Base-by-base conservation (phyloP, 2,888 invertebrate species). In the Phortica okadai region DNA sequence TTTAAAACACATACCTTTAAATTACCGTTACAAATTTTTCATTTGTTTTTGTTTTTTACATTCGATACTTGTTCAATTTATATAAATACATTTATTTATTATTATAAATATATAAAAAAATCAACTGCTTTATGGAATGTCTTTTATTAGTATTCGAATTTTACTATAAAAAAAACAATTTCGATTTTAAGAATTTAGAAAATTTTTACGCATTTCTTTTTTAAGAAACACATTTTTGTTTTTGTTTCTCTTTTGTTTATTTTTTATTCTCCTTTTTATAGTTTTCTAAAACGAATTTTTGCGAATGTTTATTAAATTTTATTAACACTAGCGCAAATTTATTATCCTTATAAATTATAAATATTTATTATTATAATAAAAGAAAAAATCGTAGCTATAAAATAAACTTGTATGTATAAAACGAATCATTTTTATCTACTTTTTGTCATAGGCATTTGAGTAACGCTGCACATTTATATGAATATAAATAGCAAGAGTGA, bases 41-140 rank as follows among this genome's bases (percentile, higher is more conserved):
- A 14, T 14, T 64, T 21, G 11, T 64, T 64, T 3, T 64, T 64
- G 10, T 14, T 64, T 64, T 4, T 59, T 59, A 59, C 21, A 16
- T 33, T 33, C 33, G 33, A 33, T 33, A 33, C 4, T 33, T 33
- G 33, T 33, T 2, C 33, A 33, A 33, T 33, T 33, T 33, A 33
- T 33, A 33, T 33, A 33, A 33, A 33, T 33, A 33, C 33, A 33
- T 33, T 33, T 33, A 33, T 8, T 50, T 50, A 50, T 8, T 50
- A 11, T 2, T 50, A 50, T 50, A 50, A 0, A 11, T 67, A 8
- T 44, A 44, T 67, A 14, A 41, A 42, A 67, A 42, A 21, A 67
- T 5, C 33, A 33, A 33, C 4, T 82, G 87, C 87, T 88, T 87
- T 79, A 67, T 80, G 88, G 85, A 87, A 85, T 85, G 85, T 82